Evolutionary conservation across 2,797 vertebrate genomes (phyloP).

Genomic region (Amblyraja radiata): DNA sequence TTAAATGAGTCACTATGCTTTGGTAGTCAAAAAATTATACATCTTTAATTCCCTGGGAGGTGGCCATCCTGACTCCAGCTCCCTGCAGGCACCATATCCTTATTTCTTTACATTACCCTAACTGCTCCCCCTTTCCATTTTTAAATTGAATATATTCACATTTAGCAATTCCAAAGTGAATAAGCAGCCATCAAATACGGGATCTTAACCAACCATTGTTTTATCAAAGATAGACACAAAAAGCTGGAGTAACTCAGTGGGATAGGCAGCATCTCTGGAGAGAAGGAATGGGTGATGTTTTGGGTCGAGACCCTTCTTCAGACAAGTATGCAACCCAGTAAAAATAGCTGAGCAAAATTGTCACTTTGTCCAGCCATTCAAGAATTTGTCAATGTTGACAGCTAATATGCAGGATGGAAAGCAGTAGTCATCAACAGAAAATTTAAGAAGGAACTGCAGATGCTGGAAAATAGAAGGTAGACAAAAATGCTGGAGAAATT

Average conservation of each 20-base stretch:
- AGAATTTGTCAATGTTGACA: background rate
- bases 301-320: too few relatives aligned
- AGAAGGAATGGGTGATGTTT: too few relatives aligned
- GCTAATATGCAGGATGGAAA: background rate
- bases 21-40: background rate
- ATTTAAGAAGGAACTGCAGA: background rate
- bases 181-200: background rate
- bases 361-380: background rate
- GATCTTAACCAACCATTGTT: background rate
- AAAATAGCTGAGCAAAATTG: background rate
- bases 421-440: background rate
- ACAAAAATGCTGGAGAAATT: too few relatives aligned
- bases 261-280: too few relatives aligned
- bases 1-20: background rate
- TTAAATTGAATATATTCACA: too few relatives aligned
- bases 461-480: too few relatives aligned
- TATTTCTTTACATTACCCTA: too few relatives aligned
- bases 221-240: background rate
- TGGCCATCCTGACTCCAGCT: background rate
- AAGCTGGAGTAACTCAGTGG: too few relatives aligned
- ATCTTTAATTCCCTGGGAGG: background rate
- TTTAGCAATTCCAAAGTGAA: too few relatives aligned
- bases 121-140: too few relatives aligned
- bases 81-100: too few relatives aligned
- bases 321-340: background rate